Evolutionary conservation across 2,113 vertebrate genomes (phyloP).

Genomic region (Willisornis vidua): DNA sequence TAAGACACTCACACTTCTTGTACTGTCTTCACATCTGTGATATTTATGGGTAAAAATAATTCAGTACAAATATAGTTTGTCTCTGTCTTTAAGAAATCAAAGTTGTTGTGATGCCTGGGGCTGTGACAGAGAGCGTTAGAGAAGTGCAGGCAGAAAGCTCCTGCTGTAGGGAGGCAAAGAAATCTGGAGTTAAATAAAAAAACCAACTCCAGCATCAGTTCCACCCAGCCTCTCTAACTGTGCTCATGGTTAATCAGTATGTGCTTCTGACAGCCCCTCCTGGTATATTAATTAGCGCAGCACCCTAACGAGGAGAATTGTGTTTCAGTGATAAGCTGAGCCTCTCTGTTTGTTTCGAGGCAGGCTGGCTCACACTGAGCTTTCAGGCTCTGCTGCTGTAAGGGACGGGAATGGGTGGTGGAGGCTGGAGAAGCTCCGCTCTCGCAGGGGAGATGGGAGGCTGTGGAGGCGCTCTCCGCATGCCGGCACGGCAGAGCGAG

Average conservation of each 20-base stretch:
- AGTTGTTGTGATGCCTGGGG: constrained; percentile 8
- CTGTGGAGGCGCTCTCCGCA: background rate
- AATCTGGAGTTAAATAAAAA: constrained; percentile 22
- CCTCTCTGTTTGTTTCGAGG: background rate
- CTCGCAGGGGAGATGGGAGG: background rate
- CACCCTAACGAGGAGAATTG: background rate
- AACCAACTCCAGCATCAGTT: background rate
- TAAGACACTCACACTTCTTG: background rate
- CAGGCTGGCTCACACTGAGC: background rate
- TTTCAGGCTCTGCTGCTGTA: fast-evolving
- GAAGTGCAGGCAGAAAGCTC: background rate
- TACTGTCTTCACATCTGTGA: background rate
- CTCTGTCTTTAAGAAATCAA: constrained; percentile 34
- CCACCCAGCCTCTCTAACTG: background rate
- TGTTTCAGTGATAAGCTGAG: background rate
- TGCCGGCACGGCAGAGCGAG: fast-evolving
- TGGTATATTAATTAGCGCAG: background rate
- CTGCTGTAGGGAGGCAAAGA: constrained; percentile 11
- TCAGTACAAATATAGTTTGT: background rate
- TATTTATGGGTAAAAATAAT: constrained; percentile 15
- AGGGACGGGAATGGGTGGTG: background rate
- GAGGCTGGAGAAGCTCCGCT: background rate
- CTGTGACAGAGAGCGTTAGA: background rate
- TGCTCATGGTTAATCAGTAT: fast-evolving
- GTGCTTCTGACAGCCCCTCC: background rate